phyloP scores from a whole-genome alignment of 2,113 vertebrate genomes.

The Pantherophis guttatus region DNA sequence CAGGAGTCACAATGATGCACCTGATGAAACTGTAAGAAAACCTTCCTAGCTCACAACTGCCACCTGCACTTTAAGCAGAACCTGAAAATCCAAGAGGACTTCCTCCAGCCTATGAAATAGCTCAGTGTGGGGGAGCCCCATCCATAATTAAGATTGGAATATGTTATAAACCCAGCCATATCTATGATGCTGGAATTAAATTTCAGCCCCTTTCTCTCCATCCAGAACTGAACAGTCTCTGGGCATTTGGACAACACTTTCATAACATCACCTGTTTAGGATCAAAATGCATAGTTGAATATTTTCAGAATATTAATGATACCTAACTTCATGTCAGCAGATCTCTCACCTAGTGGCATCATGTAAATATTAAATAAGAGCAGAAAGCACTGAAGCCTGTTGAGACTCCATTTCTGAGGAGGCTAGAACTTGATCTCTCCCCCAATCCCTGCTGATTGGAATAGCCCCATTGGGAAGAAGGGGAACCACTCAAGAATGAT shows the following conservation, averaged over 20 bases:
- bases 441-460: neutral
- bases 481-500: neutral
- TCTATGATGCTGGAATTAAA: neutral
- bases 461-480: neutral
- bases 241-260: neutral
- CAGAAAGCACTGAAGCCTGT: neutral
- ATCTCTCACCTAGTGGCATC: neutral
- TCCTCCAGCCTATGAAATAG: neutral
- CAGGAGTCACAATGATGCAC: neutral
- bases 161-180: neutral
- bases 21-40: neutral
- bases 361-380: neutral
- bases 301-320: neutral
- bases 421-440: neutral
- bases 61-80: neutral
- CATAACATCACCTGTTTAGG: neutral
- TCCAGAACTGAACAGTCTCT: neutral
- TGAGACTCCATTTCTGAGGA: neutral
- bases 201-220: neutral
- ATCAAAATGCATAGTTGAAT: neutral
- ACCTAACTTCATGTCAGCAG: neutral
- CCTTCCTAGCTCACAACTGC: neutral
- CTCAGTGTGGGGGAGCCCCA: neutral
- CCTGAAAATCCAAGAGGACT: neutral
- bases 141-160: neutral